Evolutionary conservation across 2,888 invertebrate genomes (phyloP), one percentile per base, ranked within the genome.

Genomic region (Drosophila testacea): DNA sequence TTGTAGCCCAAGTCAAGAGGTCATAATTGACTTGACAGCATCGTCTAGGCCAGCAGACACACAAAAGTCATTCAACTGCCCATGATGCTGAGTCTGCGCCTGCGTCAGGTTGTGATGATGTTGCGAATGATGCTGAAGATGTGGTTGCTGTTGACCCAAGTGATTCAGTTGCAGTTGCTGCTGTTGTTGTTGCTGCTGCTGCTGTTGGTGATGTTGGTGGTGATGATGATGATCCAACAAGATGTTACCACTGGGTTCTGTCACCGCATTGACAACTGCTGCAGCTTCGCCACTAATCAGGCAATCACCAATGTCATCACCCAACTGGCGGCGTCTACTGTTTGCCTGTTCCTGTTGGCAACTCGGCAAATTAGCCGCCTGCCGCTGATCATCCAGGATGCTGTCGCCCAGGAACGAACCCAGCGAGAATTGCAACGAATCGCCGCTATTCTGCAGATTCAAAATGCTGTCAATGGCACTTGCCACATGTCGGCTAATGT

Each of bases 391-490:
- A 46, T 92, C 91, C 16, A 92, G 77, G 36, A 92, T 91, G 62
- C 91, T 91, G 63, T 92, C 92, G 38, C 92, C 91, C 11, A 93
- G 75, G 47, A 93, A 91, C 2, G 93, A 92, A 10, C 92, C 92
- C 82, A 93, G 88, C 6, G 93, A 92, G 64, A 92, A 93, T 51
- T 92, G 91, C 52, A 93, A 64, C 48, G 93, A 91, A 81, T 94
- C 92, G 90, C 92, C 93, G 64, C 91, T 92, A 66, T 92, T 92
- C 89, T 95, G 95, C 79, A 96, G 93, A 92, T 96, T 96, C 72
- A 96, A 93, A 88, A 96, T 96, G 89, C 96, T 96, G 91, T 96
- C 96, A 83, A 96, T 96, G 73, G 96, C 96, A 89, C 95, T 96
- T 91, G 96, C 96, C 71, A 96, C 96, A 91, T 96, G 96, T 34